phyloP scores from a whole-genome alignment of 1,140 invertebrate species.

The Babylonia areolata region DNA sequence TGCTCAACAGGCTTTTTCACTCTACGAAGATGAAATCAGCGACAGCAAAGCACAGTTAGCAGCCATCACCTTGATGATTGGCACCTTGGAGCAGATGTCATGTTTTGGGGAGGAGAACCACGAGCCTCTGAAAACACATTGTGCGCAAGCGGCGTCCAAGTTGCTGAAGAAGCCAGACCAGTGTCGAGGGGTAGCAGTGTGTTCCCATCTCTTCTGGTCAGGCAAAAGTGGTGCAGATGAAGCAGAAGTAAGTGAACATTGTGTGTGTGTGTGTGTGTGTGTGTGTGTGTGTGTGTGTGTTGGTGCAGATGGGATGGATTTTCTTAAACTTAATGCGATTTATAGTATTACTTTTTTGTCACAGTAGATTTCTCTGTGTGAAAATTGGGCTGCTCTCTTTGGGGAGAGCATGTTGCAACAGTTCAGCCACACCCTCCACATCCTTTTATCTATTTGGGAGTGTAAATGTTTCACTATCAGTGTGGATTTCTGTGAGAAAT shows the following conservation, averaged over 20 bases:
- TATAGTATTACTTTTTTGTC: no score
- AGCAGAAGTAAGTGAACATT: conserved; percentile 79
- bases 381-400: no score
- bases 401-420: no score
- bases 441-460: no score
- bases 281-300: no score
- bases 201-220: conserved; percentile 98
- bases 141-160: conserved; percentile 94
- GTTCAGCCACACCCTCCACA: no score
- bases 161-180: conserved; percentile 98
- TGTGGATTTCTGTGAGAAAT: no score
- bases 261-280: no score
- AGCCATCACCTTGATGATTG: conserved; percentile 96
- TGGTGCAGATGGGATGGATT: no score
- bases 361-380: no score
- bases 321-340: no score
- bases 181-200: conserved; percentile 91
- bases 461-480: no score
- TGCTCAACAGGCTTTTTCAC: conserved; percentile 91
- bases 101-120: conserved; percentile 95
- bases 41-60: conserved; percentile 98
- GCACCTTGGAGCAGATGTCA: conserved; percentile 93
- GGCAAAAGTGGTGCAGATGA: conserved; percentile 85
- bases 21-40: conserved; percentile 99
- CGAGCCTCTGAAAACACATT: conserved; percentile 96